Percentiles rank a stretch among this genome's conserved stretches.
Evolutionary conservation across 2,888 invertebrate genomes (phyloP).

Genomic region (Baronia brevicornis): DNA sequence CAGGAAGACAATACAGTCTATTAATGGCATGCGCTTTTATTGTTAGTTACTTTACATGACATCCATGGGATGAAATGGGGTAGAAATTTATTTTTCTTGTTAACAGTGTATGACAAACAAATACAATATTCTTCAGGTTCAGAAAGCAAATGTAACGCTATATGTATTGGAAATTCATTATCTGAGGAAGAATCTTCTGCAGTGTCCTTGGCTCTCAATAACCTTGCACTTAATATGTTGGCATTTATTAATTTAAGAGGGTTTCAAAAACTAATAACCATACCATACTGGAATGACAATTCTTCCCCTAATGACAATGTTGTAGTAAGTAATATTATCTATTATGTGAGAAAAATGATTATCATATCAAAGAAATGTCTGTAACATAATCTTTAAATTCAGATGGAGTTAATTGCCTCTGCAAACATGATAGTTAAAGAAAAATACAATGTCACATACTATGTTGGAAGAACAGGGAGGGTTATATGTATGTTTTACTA

Average conservation of each 20-base stretch:
- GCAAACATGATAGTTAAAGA: slow-evolving; percentile 30
- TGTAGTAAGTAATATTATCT: slow-evolving; percentile 34
- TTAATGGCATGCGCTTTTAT: too few relatives aligned
- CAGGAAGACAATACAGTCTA: too few relatives aligned
- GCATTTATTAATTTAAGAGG: slow-evolving; percentile 52
- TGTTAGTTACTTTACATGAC: too few relatives aligned
- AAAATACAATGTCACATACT: slow-evolving; percentile 35
- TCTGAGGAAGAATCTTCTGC: slow-evolving; percentile 49
- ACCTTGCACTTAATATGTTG: slow-evolving; percentile 39
- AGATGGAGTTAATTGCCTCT: slow-evolving; percentile 50
- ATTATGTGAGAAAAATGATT: not conserved
- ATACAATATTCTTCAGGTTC: slow-evolving; percentile 10
- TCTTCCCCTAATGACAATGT: slow-evolving; percentile 43
- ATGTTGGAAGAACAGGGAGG: slow-evolving; percentile 37
- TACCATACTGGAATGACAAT: slow-evolving; percentile 41
- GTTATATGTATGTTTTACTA: slow-evolving; percentile 43
- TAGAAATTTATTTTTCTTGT: too few relatives aligned
- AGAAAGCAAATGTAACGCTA: slow-evolving; percentile 38
- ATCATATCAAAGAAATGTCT: slow-evolving; percentile 3
- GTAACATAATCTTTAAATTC: slow-evolving; percentile 14
- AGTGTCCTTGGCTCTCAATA: slow-evolving; percentile 40
- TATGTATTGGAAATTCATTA: slow-evolving; percentile 43
- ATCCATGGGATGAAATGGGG: too few relatives aligned
- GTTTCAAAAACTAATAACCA: slow-evolving; percentile 44
- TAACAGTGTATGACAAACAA: too few relatives aligned